Evolutionary conservation across 2,888 invertebrate genomes (phyloP).

Genomic region (Habroteleia sp.): DNA sequence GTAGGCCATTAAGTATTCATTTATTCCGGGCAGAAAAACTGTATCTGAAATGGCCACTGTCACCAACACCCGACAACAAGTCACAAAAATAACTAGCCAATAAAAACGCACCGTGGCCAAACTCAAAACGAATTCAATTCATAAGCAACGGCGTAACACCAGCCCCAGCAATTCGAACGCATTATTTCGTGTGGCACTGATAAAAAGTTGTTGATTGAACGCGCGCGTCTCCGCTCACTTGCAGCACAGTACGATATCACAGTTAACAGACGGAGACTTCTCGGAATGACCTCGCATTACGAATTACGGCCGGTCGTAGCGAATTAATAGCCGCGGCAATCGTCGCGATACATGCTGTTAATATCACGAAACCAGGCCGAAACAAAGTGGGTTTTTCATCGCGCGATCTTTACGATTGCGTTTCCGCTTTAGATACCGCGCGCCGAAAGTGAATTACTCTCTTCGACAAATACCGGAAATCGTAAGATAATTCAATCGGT

Average conservation of each 20-base stretch:
- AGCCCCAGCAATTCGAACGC: constrained; percentile 23
- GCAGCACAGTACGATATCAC: constrained; percentile 67
- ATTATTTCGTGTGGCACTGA: constrained; percentile 26
- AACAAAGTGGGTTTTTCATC: constrained; percentile 13
- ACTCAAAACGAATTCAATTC: constrained; percentile 23
- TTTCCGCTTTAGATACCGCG: constrained; percentile 47
- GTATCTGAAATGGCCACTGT: constrained; percentile 40
- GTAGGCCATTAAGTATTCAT: constrained; percentile 42
- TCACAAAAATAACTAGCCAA: constrained; percentile 39
- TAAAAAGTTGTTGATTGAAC: constrained; percentile 57
- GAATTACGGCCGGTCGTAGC: constrained; percentile 68
- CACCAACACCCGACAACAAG: constrained; percentile 44
- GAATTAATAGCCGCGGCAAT: constrained; percentile 66
- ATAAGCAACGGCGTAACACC: too few relatives aligned
- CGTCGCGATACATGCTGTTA: constrained; percentile 59
- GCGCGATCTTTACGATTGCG: constrained; percentile 44
- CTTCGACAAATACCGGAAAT: constrained; percentile 57
- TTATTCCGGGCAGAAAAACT: constrained; percentile 35
- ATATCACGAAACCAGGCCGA: constrained; percentile 12
- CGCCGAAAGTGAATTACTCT: constrained; percentile 40
- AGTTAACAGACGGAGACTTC: constrained; percentile 74
- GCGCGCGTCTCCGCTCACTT: constrained; percentile 56
- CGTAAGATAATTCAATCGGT: constrained; percentile 41
- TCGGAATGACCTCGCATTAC: constrained; percentile 72
- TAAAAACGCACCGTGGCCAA: constrained; percentile 17